Percentiles rank a stretch among this genome's conserved stretches.
Conservation (phyloP, 2,888 invertebrate species). For the Gandaritis pyraliata region DNA sequence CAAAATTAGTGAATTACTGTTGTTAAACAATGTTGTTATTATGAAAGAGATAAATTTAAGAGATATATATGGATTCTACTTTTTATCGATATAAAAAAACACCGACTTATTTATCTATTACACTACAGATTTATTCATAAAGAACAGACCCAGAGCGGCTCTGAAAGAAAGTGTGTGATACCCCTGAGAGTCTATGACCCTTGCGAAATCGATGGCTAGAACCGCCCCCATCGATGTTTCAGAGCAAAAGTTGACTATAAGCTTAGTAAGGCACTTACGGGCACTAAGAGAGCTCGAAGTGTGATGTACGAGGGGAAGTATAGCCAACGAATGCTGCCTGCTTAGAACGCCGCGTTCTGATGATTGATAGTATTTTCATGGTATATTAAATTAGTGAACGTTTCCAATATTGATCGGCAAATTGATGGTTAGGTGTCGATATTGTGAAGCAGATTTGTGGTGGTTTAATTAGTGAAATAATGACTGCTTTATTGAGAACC, state of each 20-base stretch:
- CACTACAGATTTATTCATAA: conserved; percentile 3
- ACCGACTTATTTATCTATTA: no score
- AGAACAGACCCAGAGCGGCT: conserved; percentile 6
- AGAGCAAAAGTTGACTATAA: conserved; percentile 32
- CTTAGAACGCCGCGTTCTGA: conserved; percentile 60
- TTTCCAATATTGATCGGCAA: conserved; percentile 42
- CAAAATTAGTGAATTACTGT: not conserved
- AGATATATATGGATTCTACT: no score
- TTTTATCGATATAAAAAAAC: no score
- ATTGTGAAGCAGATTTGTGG: conserved; percentile 15
- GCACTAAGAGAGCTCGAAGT: conserved; percentile 64
- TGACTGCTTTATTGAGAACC: no score
- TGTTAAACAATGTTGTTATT: no score
- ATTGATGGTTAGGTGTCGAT: conserved; percentile 22
- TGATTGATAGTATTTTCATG: conserved; percentile 77
- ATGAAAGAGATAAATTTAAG: no score
- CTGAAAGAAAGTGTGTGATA: conserved; percentile 10
- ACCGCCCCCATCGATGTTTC: conserved; percentile 30
- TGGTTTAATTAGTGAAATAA: conserved; percentile 6
- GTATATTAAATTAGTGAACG: conserved; percentile 61
- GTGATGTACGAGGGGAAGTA: conserved; percentile 74
- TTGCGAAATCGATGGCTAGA: conserved; percentile 25
- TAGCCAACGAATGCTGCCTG: conserved; percentile 56
- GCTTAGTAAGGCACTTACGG: conserved; percentile 70
- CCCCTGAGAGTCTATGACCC: conserved; percentile 22